Evolutionary conservation across 2,888 invertebrate species (phyloP), one percentile per base, ranked within the genome.

Genomic region (Hypselothyrea guttata): DNA sequence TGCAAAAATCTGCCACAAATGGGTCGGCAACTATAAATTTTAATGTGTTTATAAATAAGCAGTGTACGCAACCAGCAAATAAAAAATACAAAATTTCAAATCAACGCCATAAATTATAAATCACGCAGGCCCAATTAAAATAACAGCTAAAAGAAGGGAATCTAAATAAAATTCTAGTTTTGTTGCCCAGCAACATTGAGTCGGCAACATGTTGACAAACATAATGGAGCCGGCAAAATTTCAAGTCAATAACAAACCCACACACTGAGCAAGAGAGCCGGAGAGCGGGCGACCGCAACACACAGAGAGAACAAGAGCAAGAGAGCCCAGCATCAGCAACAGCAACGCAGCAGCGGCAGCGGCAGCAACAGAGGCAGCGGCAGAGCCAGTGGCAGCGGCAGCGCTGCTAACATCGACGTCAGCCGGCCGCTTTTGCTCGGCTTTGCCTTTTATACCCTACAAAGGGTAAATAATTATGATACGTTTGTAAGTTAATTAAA

Each of bases 11-110:
- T 53, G 62, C 63, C 54, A 54, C 59, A 71, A 58, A 63, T 61
- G 58, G 53, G 55, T 52, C 57, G 67, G 54, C 60, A 49, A 56
- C 69, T 74, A 78, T 78, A 78, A 83, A 78, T 78, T 76, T 69
- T 62, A 76, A 78, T 79, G 76, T 69, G 64, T 79, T 78, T 83
- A 79, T 78, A 83, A 83, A 83, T 74, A 79, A 79, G 58, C 65
- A 72, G 49, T 55, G 55, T 51, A 63, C 38, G 49, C 30, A 58
- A 46, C 51, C 37, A 51, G 46, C 60, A 59, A 41, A 27, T 55
- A 40, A 56, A 42, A 58, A 15, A 13, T 15, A 35, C 3, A 35
- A 9, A 15, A 15, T 5, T 2, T 9, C 41, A 46, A 48, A 40
- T 35, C 35, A 53, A 59, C 48, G 41, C 52, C 54, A 58, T 71